Evolutionary conservation across 2,113 vertebrate genomes (phyloP).

Genomic region (Saguinus imperator): DNA sequence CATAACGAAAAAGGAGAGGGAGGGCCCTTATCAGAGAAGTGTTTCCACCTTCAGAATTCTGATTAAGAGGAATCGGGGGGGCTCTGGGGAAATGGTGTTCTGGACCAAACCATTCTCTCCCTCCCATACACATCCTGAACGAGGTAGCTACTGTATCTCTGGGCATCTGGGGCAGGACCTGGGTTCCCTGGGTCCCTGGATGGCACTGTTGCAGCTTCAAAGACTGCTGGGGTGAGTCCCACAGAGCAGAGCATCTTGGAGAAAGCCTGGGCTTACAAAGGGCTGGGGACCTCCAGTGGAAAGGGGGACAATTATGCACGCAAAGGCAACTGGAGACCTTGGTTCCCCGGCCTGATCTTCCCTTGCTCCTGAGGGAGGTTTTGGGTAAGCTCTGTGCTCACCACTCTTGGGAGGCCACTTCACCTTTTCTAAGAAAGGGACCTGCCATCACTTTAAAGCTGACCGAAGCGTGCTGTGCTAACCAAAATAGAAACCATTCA

Average conservation of each 20-base stretch:
- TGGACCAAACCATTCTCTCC: neutral
- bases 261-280: neutral
- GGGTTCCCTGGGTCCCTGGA: neutral
- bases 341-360: neutral
- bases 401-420: neutral
- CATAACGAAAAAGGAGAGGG: neutral
- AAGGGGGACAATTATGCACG: neutral
- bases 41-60: neutral
- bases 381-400: neutral
- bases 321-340: neutral
- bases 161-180: neutral
- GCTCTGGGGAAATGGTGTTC: neutral
- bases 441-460: neutral
- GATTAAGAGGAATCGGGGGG: neutral
- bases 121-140: rapidly evolving
- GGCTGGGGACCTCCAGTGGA: no score
- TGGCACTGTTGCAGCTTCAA: rapidly evolving
- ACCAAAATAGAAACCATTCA: neutral
- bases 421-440: neutral
- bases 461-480: neutral
- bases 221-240: neutral
- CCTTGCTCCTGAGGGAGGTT: neutral
- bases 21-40: neutral
- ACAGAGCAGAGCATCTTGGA: neutral
- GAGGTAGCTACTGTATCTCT: neutral